Conservation (phyloP, 1,140 invertebrate genomes). For the Pachyrhynchus sulphureomaculatus region DNA sequence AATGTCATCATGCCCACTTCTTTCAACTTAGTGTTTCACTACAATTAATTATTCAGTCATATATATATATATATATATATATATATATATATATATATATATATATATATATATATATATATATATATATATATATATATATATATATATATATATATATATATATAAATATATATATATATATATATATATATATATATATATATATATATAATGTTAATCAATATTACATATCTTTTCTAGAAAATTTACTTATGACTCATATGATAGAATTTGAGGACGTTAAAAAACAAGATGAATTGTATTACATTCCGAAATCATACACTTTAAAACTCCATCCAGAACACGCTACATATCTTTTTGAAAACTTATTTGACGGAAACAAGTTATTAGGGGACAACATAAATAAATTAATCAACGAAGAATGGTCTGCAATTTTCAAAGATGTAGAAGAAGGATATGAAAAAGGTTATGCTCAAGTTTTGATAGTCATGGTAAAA, state of each 20-base stretch:
- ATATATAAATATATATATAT: no score
- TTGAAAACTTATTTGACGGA: conserved; percentile 35
- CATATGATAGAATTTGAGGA: conserved; percentile 19
- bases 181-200: no score
- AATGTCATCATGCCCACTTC: no score
- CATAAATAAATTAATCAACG: conserved; percentile 32
- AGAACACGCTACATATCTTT: conserved; percentile 2
- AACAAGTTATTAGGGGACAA: conserved; percentile 34
- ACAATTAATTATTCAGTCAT: no score
- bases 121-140: no score
- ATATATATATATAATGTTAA: no score
- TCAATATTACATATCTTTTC: no score
- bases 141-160: no score
- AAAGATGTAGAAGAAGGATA: conserved; percentile 25
- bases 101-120: no score
- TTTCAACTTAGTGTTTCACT: no score
- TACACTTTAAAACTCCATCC: conserved; percentile 9
- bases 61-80: no score
- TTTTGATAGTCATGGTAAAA: conserved; percentile 11
- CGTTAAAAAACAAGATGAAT: conserved; percentile 8
- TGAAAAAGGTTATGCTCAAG: conserved; percentile 10
- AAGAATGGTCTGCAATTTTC: conserved; percentile 31
- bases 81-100: no score
- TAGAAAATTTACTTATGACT: conserved; percentile 9
- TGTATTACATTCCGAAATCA: background rate